A percentile compares a stretch with the other conserved stretches of the same genome.
Evolutionary conservation across 2,797 vertebrate genomes (phyloP).

Genomic region (Discoglossus pictus): DNA sequence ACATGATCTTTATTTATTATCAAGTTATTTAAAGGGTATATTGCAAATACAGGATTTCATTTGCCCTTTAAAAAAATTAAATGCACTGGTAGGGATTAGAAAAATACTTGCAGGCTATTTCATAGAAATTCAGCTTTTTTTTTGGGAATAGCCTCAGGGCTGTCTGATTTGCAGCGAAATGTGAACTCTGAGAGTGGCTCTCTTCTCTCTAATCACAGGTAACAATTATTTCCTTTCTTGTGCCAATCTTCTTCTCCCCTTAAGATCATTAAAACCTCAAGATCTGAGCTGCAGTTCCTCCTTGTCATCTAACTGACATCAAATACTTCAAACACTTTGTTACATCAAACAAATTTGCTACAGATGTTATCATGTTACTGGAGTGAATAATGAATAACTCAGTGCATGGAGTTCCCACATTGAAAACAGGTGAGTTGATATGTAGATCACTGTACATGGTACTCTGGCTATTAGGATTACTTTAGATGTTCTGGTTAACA

Average conservation of each 20-base stretch:
- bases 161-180: no score
- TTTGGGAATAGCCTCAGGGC: no score
- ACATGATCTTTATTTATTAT: no score
- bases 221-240: slow-evolving; percentile 25
- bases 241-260: slow-evolving; percentile 11
- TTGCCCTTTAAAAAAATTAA: no score
- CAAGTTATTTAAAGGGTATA: no score
- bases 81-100: no score
- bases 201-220: slow-evolving; percentile 15
- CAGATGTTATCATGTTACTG: slow-evolving; percentile 42
- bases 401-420: slow-evolving; percentile 12
- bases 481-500: no score
- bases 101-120: no score
- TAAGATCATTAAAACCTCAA: slow-evolving; percentile 19
- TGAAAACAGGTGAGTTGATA: slow-evolving; percentile 8
- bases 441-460: slow-evolving; percentile 9
- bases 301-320: slow-evolving; percentile 29
- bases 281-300: slow-evolving; percentile 24
- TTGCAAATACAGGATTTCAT: no score
- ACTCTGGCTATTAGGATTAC: no score
- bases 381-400: slow-evolving; percentile 11
- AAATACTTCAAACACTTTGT: slow-evolving; percentile 34
- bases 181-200: no score
- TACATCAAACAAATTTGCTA: slow-evolving; percentile 45
- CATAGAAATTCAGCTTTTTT: no score